Percentiles rank a stretch among this genome's conserved stretches.
Evolutionary conservation across 1,140 invertebrate genomes (phyloP).

Genomic region (Branchinecta lindahli): DNA sequence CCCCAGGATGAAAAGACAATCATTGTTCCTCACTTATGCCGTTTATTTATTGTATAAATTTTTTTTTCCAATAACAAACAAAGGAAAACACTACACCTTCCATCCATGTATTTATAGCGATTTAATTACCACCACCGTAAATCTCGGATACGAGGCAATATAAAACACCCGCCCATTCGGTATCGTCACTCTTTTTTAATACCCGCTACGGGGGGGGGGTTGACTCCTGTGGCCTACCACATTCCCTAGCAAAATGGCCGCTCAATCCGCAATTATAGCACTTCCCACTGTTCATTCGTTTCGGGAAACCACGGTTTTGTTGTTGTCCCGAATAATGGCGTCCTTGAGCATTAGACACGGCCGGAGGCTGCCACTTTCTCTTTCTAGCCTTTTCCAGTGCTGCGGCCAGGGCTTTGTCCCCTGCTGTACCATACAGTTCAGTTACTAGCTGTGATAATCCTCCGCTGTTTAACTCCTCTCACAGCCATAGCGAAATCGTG

Average conservation of each 20-base stretch:
- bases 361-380: not conserved
- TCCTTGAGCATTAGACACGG: not conserved
- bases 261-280: not conserved
- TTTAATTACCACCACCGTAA: not conserved
- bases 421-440: not conserved
- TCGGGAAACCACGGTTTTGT: too few species aligned
- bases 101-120: not conserved
- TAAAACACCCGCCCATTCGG: not conserved
- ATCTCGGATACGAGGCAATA: not conserved
- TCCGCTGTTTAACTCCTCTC: not conserved
- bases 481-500: not conserved
- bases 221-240: not conserved
- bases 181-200: not conserved
- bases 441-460: not conserved
- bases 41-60: not conserved
- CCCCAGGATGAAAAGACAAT: not conserved
- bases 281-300: not conserved
- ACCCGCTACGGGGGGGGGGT: not conserved
- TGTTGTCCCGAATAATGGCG: too few species aligned
- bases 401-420: not conserved
- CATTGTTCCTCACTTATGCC: not conserved
- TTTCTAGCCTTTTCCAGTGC: not conserved
- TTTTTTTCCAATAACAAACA: not conserved
- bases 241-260: conserved; percentile 5
- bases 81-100: not conserved